Evolutionary conservation across 2,888 invertebrate species (phyloP), one percentile per base, ranked within the genome.

Genomic region (Drosophila algonquin): DNA sequence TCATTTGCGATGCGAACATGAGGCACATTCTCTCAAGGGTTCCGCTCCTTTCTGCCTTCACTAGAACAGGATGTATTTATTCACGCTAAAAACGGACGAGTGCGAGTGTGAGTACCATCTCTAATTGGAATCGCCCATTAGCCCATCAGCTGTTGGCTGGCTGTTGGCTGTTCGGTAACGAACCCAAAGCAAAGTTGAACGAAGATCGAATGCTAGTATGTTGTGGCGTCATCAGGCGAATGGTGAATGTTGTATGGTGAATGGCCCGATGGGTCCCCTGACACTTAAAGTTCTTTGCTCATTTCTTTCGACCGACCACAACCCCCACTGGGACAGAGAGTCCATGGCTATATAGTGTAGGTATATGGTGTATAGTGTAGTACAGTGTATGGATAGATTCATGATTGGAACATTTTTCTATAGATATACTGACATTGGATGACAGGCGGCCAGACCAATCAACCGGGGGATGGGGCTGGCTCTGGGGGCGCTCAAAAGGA

Each of bases 241-340:
- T 30, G 8, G 8, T 30, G 27, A 27, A 27, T 27, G 27, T 63
- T 44, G 21, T 50, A 50, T 45, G 63, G 50, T 21, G 30, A 50
- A 14, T 14, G n/a, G n/a, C n/a, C n/a, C 40, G 7, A n/a, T 40
- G 40, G n/a, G 14, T 63, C 63, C 63, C 63, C 63, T 50, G 63
- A 32, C 63, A 63, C 63, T 63, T 63, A 32, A 32, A 24, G 63
- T 62, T 63, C 16, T 63, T 50, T 48, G 30, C 40, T 30, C 63
- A 50, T 4, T 35, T 35, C 35, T 16, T 32, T 32, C 63, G 47
- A 47, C 14, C 62, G 16, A 30, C 61, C 63, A 32, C 63, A 63
- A 63, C 63, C 63, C 63, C 63, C 63, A 63, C 63, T 63, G 63
- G 50, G 62, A 24, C 63, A 48, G 12, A 35, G 12, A 5, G 35